A percentile compares a stretch with the other conserved stretches of the same genome.
Conservation (phyloP, 2,113 vertebrate genomes). For the Melanerpes formicivorus region DNA sequence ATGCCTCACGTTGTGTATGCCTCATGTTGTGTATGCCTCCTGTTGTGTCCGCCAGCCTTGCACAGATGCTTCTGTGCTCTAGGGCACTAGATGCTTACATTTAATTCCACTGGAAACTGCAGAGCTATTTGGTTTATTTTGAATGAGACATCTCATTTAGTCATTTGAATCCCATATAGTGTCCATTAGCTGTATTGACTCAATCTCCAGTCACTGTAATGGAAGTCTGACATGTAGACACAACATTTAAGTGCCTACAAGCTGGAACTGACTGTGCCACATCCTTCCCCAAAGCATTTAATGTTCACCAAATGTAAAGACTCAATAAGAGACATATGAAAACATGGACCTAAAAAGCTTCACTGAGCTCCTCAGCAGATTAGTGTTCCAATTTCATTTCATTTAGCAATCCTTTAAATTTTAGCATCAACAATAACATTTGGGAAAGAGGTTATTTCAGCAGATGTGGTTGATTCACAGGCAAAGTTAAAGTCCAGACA, state of each 20-base stretch:
- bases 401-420: conserved; percentile 29
- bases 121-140: not conserved
- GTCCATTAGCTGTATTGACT: not conserved
- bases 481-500: not conserved
- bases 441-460: conserved; percentile 21
- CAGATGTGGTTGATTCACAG: not conserved
- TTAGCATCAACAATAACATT: not conserved
- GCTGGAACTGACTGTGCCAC: not conserved
- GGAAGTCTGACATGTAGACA: not conserved
- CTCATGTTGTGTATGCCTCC: no score
- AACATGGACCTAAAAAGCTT: not conserved
- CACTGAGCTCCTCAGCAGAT: not conserved
- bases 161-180: not conserved
- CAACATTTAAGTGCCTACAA: not conserved
- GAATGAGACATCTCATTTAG: not conserved
- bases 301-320: not conserved
- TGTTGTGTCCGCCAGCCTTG: not conserved
- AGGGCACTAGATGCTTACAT: not conserved
- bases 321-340: not conserved
- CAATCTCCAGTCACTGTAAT: not conserved
- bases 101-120: not conserved
- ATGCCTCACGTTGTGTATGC: no score
- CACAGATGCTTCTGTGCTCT: not conserved
- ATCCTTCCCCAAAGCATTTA: not conserved
- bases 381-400: conserved; percentile 3